Evolutionary conservation across 2,888 invertebrate species (phyloP).

Genomic region (Ectemnius lituratus): DNA sequence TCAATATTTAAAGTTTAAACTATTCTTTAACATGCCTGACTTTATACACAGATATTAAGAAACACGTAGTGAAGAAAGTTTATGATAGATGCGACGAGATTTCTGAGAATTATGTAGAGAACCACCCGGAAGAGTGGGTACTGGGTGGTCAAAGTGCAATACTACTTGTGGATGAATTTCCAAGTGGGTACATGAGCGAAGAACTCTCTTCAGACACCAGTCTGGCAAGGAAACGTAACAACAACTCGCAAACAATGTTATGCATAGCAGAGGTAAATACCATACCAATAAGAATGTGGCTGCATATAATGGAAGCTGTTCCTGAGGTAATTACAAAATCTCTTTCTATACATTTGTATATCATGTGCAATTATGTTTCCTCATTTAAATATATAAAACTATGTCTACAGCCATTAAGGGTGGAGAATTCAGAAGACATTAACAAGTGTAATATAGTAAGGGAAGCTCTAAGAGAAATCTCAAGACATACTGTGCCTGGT

Average conservation of each 20-base stretch:
- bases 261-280: slow-evolving; percentile 83
- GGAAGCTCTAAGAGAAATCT: slow-evolving; percentile 75
- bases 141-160: slow-evolving; percentile 82
- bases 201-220: slow-evolving; percentile 78
- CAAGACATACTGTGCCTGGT: slow-evolving; percentile 72
- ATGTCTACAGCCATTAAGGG: slow-evolving; percentile 59
- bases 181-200: slow-evolving; percentile 81
- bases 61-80: slow-evolving; percentile 80
- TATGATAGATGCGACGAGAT: slow-evolving; percentile 81
- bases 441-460: slow-evolving; percentile 71
- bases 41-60: slow-evolving; percentile 80
- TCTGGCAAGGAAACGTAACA: slow-evolving; percentile 78
- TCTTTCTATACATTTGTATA: neutral
- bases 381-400: slow-evolving; percentile 6
- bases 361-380: too few species aligned
- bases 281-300: slow-evolving; percentile 78
- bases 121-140: slow-evolving; percentile 78
- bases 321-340: slow-evolving; percentile 62
- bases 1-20: neutral
- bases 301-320: slow-evolving; percentile 73
- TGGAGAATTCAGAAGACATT: slow-evolving; percentile 58
- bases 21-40: neutral
- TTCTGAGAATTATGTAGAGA: slow-evolving; percentile 77
- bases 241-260: slow-evolving; percentile 81
- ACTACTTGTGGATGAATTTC: slow-evolving; percentile 84